Percentiles rank a stretch among this genome's conserved stretches.
phyloP scores from a whole-genome alignment of 2,113 vertebrate genomes.

The Anarhynchus alexandrinus region DNA sequence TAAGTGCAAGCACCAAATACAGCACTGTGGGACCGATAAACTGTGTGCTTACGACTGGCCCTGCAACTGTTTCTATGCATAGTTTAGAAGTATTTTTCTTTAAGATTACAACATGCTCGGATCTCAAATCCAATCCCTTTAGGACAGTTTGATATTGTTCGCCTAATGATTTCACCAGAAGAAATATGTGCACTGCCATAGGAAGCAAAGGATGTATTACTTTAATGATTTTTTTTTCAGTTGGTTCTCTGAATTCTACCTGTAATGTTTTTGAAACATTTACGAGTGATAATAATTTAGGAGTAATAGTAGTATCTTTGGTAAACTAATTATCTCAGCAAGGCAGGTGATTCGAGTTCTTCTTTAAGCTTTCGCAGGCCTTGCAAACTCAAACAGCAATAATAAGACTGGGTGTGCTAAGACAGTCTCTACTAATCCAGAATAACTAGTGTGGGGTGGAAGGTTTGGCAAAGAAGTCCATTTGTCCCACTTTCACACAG shows the following conservation, averaged over 20 bases:
- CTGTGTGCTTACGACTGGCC: neutral
- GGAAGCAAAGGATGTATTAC: neutral
- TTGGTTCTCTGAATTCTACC: neutral
- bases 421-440: neutral
- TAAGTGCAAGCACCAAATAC: neutral
- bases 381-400: neutral
- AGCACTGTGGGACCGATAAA: neutral
- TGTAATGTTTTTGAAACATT: neutral
- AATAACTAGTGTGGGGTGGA: neutral
- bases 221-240: neutral
- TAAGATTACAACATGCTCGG: neutral
- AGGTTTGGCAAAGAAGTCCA: neutral
- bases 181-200: neutral
- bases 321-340: neutral
- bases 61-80: neutral
- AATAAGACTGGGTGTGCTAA: neutral
- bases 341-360: neutral
- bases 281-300: neutral
- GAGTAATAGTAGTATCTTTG: neutral
- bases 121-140: neutral
- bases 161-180: neutral
- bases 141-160: neutral
- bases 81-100: neutral
- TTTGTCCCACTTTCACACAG: neutral
- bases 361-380: neutral